Evolutionary conservation across 1,140 invertebrate species (phyloP).

Genomic region (Drosophila persimilis): DNA sequence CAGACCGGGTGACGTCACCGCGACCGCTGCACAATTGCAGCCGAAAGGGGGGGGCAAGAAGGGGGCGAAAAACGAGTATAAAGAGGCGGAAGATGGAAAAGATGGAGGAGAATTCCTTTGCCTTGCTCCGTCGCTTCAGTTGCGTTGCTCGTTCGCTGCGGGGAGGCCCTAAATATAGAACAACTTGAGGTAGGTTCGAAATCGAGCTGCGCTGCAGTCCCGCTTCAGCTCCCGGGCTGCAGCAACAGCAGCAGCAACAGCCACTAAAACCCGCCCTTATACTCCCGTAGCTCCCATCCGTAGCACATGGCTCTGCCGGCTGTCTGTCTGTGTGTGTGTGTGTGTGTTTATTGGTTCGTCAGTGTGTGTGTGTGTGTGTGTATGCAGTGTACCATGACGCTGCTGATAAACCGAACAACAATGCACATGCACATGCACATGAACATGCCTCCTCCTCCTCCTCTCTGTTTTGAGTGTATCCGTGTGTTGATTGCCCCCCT

Average conservation of each 20-base stretch:
- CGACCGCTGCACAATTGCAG: constrained; percentile 14
- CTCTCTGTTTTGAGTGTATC: constrained; percentile 6
- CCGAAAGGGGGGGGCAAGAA: constrained; percentile 7
- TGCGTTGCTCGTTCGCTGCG: constrained; percentile 26
- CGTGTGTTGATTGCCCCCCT: constrained; percentile 24
- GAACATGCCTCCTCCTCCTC: background rate
- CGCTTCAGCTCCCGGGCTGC: background rate
- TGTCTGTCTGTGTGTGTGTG: constrained; percentile 1
- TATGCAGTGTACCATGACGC: constrained; percentile 64
- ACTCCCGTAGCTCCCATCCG: background rate
- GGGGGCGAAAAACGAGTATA: background rate
- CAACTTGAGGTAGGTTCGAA: constrained; percentile 73
- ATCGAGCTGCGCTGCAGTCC: constrained; percentile 27
- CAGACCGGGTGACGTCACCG: constrained; percentile 23
- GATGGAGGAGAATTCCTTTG: constrained; percentile 14
- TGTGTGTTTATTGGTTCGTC: background rate
- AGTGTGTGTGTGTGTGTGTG: constrained; percentile 20
- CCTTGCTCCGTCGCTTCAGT: constrained; percentile 4
- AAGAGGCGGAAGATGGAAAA: background rate
- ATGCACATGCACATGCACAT: constrained; percentile 14
- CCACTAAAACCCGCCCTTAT: constrained; percentile 56
- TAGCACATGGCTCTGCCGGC: constrained; percentile 29
- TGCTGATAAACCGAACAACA: constrained; percentile 61
- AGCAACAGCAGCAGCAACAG: constrained; percentile 5
- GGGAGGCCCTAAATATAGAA: constrained; percentile 72